Conservation (phyloP, 2,888 invertebrate genomes). For the Priocnemis perturbator region DNA sequence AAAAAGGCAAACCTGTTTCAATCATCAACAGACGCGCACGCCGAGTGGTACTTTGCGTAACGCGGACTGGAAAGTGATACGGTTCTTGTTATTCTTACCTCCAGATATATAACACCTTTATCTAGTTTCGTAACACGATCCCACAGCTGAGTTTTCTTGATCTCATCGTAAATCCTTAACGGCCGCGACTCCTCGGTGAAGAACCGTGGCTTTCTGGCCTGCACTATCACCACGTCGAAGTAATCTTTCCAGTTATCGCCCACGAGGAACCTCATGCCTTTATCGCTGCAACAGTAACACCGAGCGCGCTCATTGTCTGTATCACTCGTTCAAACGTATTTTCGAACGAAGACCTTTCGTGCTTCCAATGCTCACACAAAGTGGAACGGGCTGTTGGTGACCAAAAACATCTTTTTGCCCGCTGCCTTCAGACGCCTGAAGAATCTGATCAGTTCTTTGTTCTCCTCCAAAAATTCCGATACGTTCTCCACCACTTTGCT, state of each 20-base stretch:
- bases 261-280: constrained; percentile 92
- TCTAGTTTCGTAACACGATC: constrained; percentile 91
- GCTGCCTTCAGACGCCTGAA: constrained; percentile 85
- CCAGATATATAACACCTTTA: constrained; percentile 94
- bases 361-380: constrained; percentile 86
- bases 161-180: constrained; percentile 90
- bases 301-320: neutral
- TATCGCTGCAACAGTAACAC: constrained; percentile 82
- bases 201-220: constrained; percentile 96
- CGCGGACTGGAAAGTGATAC: too few species aligned
- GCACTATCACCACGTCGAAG: constrained; percentile 96
- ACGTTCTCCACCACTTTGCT: constrained; percentile 89
- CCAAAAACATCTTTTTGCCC: constrained; percentile 93
- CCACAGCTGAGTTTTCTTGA: constrained; percentile 90
- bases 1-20: neutral
- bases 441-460: constrained; percentile 83
- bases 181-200: constrained; percentile 95
- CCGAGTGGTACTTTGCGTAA: too few species aligned
- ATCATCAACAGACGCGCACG: neutral
- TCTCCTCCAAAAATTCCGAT: constrained; percentile 86
- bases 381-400: constrained; percentile 96
- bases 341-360: too few species aligned
- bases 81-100: constrained; percentile 78
- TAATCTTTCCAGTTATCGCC: constrained; percentile 92
- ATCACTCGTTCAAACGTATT: neutral